Evolutionary conservation across 23 tunicate species (phyloP).

Genomic region (Diplosoma virens): DNA sequence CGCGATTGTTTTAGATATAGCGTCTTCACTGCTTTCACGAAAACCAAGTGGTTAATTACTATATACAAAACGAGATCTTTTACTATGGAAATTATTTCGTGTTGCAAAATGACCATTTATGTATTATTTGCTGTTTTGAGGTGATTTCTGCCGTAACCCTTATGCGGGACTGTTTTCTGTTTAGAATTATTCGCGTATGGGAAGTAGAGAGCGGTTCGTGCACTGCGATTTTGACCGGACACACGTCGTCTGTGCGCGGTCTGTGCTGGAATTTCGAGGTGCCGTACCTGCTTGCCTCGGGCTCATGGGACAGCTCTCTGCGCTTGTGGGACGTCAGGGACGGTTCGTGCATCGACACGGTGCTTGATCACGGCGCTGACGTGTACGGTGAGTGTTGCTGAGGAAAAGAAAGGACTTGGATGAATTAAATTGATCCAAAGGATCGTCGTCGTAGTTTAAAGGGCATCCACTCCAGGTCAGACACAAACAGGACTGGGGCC

Average conservation of each 20-base stretch:
- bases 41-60: too few relatives aligned
- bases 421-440: too few relatives aligned
- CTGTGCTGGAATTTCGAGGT: slow-evolving; percentile 79
- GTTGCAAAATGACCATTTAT: not conserved
- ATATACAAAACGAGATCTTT: too few relatives aligned
- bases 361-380: slow-evolving; percentile 84
- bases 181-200: slow-evolving; percentile 73
- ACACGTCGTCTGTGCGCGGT: slow-evolving; percentile 70
- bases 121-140: too few relatives aligned
- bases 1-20: too few relatives aligned
- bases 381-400: slow-evolving; percentile 85
- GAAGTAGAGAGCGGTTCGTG: slow-evolving; percentile 43
- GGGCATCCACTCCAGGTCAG: too few relatives aligned
- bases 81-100: not conserved
- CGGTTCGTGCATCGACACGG: slow-evolving; percentile 58
- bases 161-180: not conserved
- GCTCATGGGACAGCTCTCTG: slow-evolving; percentile 89
- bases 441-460: too few relatives aligned
- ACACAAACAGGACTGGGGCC: too few relatives aligned
- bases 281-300: slow-evolving; percentile 66
- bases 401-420: too few relatives aligned
- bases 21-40: too few relatives aligned
- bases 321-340: slow-evolving; percentile 75
- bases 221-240: slow-evolving; percentile 48
- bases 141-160: too few relatives aligned